Conservation (phyloP, 1,140 invertebrate genomes). For the Dendrolimus kikuchii region DNA sequence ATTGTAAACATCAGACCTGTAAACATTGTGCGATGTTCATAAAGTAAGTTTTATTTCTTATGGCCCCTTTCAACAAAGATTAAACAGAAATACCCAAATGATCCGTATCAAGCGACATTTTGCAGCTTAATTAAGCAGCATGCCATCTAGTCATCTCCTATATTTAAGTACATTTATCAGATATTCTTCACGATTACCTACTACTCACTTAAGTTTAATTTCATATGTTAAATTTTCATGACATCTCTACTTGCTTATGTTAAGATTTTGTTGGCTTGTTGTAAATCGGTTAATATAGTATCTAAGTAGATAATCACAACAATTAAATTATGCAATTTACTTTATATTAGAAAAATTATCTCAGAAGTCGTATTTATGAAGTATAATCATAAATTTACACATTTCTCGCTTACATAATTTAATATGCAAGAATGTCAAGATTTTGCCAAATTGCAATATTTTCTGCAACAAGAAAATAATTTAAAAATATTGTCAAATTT, state of each 20-base stretch:
- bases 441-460: no score
- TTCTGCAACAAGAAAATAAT: slow-evolving; percentile 18
- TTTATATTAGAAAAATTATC: no score
- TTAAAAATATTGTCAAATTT: slow-evolving; percentile 63
- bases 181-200: slow-evolving; percentile 34
- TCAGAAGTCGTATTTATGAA: no score
- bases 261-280: slow-evolving; percentile 54
- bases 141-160: slow-evolving; percentile 35
- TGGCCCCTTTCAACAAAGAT: slow-evolving; percentile 55
- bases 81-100: slow-evolving; percentile 35
- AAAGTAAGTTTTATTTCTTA: slow-evolving; percentile 32
- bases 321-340: no score
- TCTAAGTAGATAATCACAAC: no score
- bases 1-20: slow-evolving; percentile 22
- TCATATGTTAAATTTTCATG: slow-evolving; percentile 25
- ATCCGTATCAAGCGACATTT: slow-evolving; percentile 40
- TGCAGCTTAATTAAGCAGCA: slow-evolving; percentile 29
- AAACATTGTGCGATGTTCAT: slow-evolving; percentile 29
- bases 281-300: no score
- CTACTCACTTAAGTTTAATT: slow-evolving; percentile 33
- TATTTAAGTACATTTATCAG: slow-evolving; percentile 56
- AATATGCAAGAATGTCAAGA: background rate
- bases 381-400: no score
- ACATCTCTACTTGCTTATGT: slow-evolving; percentile 45
- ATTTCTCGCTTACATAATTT: no score